Base-by-base conservation (phyloP, 2,113 vertebrate genomes). In the Dromiciops gliroides region DNA sequence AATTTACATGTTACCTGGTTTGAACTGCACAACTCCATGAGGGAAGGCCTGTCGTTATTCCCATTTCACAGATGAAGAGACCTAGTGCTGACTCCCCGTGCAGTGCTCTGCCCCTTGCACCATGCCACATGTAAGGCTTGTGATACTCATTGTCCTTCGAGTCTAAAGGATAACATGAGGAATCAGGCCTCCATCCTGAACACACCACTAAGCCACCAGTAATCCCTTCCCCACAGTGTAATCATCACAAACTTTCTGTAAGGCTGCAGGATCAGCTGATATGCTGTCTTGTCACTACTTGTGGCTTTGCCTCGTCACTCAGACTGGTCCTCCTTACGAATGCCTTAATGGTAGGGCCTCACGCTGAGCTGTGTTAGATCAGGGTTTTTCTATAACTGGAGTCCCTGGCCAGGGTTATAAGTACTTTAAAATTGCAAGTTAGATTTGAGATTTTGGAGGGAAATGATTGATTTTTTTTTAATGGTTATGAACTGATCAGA, bases 1-100 rank as follows among this genome's bases (percentile, higher is more conserved):
- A 67, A 37, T 67, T 67, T 37, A 67, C 56, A 37, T 31, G 67
- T 83, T 83, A 83, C 6, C 16, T 83, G 60, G 37, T 67, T 67
- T 67, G 3, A 67, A 16, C 28, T 12, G 5, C 28, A 67, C 28
- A 67, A 67, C 56, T 67, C 11, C 28, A 31, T 67, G 60, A 60
- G 28, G 28, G 26, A 60, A 2, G 25, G 8, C 26, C 25, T 56
- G 26, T 16, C 2, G 12, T 67, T 37, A 37, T 67, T n/a, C 31
- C 12, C 60, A 75, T 96, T 97, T 90, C 90, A 50, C 48, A 93
- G 28, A 90, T 95, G 28, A 50, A 50, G 12, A 90, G 95, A 93
- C 52, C 48, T 25, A 22, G 28, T 56, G 11, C 52, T 49, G 93
- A 50, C 83, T 53, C 48, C 91, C 48, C 91, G 1, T 51, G 89